Evolutionary conservation across 2,113 vertebrate genomes (phyloP), one percentile per base, ranked within the genome.

Genomic region (Holacanthus passer): DNA sequence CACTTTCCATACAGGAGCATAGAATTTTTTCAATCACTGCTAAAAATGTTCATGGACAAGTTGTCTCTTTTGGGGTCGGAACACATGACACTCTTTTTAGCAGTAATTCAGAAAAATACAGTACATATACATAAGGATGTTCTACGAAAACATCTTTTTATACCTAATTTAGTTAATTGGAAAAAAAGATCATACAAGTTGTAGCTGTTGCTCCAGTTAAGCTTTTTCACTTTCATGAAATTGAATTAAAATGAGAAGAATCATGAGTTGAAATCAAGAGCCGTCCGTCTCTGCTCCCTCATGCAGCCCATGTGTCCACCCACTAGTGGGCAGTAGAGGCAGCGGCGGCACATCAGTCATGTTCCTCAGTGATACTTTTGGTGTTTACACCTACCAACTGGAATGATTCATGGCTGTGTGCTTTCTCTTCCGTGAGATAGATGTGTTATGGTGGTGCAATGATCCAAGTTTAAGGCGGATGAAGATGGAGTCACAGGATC

Each of bases 291-390:
- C 58, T 43, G 17, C 58, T 79, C 13, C 56, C 48, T 41, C 24
- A 8, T 88, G 87, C 64, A 80, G 43, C 5, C 39, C 20, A 47
- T 53, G 45, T 19, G 20, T 75, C 24, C 62, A 35, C 16, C 93
- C 93, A 93, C 89, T 79, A 85, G 92, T 91, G 92, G 92, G 92
- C 93, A 90, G 86, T 77, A 89, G 70, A 88, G 81, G 31, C 66
- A 64, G 74, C 32, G 72, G 32, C 20, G 14, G 17, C 56, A 37
- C 68, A 72, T 20, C 27, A 76, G 41, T 43, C 19, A 3, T 2
- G 35, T 22, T 45, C 35, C 56, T 72, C 20, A 12, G 27, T 65
- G 48, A 82, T 72, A 32, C 39, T 43, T 22, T 31, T 16, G 59
- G 17, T 29, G 65, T 73, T 84, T 75, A 67, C 37, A 55, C 24